Evolutionary conservation across 2,797 vertebrate genomes (phyloP).

Genomic region (Semotilus atromaculatus): DNA sequence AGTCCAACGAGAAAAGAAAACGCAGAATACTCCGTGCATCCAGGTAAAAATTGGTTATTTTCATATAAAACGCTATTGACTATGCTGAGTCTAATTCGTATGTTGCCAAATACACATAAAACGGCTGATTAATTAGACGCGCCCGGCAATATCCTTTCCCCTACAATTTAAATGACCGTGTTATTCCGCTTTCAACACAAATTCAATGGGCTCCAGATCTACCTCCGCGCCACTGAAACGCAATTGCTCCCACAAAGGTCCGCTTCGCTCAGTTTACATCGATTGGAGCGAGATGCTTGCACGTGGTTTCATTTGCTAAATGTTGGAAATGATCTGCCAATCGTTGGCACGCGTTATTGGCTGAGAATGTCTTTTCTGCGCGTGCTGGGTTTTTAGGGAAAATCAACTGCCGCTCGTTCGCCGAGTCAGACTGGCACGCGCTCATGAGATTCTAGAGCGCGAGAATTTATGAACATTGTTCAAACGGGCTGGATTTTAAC

Average conservation of each 20-base stretch:
- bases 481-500: background rate
- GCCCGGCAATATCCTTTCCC: slow-evolving; percentile 28
- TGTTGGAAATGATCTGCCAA: slow-evolving; percentile 64
- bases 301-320: slow-evolving; percentile 67
- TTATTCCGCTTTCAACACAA: slow-evolving; percentile 52
- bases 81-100: slow-evolving; percentile 19
- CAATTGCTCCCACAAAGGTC: slow-evolving; percentile 61
- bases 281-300: slow-evolving; percentile 70
- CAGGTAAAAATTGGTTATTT: background rate
- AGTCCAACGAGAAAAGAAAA: slow-evolving; percentile 5
- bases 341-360: slow-evolving; percentile 56
- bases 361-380: slow-evolving; percentile 30
- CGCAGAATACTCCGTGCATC: slow-evolving; percentile 14
- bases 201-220: slow-evolving; percentile 47
- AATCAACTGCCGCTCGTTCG: slow-evolving; percentile 10
- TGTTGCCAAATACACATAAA: slow-evolving; percentile 4
- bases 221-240: slow-evolving; percentile 53
- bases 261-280: slow-evolving; percentile 59
- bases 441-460: background rate
- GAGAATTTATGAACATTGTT: background rate
- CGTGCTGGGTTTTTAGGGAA: background rate
- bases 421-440: slow-evolving; percentile 1
- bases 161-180: slow-evolving; percentile 24
- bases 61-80: background rate
- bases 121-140: slow-evolving; percentile 37